A percentile compares a stretch with the other conserved stretches of the same genome.
phyloP scores from a whole-genome alignment of 1,140 invertebrate genomes.

The Eriosoma lanigerum region DNA sequence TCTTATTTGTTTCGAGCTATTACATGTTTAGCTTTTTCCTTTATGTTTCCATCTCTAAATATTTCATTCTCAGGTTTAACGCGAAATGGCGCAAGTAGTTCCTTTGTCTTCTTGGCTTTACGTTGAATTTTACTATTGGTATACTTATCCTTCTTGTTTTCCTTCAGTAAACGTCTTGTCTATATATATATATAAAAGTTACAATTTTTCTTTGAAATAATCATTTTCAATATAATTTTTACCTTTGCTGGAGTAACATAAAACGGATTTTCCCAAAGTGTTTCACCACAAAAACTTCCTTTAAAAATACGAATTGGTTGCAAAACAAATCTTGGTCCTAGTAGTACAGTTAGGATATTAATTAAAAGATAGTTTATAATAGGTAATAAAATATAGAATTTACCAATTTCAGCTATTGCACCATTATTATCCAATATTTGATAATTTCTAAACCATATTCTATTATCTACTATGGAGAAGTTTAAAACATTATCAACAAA shows the following conservation, averaged over 20 bases:
- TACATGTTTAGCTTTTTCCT: conserved; percentile 58
- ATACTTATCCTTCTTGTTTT: conserved; percentile 75
- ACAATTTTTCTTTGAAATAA: conserved; percentile 27
- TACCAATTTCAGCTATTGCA: conserved; percentile 90
- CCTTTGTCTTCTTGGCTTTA: conserved; percentile 68
- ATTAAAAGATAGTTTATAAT: background rate
- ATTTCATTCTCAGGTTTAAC: conserved; percentile 68
- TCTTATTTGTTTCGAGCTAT: background rate
- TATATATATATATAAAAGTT: conserved; percentile 57
- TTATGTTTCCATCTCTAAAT: conserved; percentile 59
- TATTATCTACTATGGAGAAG: conserved; percentile 88
- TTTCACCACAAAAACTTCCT: conserved; percentile 89
- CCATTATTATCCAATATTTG: conserved; percentile 97
- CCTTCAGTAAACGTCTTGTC: conserved; percentile 70
- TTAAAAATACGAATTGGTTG: conserved; percentile 93
- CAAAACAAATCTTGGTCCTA: conserved; percentile 89
- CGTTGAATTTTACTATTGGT: conserved; percentile 77
- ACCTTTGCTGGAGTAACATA: conserved; percentile 89
- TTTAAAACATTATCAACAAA: conserved; percentile 97
- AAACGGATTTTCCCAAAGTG: conserved; percentile 90
- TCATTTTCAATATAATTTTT: conserved; percentile 52
- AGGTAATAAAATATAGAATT: background rate
- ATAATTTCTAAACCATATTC: conserved; percentile 98
- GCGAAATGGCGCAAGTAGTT: conserved; percentile 71
- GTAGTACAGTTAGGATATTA: conserved; percentile 54